Base-by-base conservation (phyloP, 2,797 vertebrate species). In the Glyptemys insculpta region DNA sequence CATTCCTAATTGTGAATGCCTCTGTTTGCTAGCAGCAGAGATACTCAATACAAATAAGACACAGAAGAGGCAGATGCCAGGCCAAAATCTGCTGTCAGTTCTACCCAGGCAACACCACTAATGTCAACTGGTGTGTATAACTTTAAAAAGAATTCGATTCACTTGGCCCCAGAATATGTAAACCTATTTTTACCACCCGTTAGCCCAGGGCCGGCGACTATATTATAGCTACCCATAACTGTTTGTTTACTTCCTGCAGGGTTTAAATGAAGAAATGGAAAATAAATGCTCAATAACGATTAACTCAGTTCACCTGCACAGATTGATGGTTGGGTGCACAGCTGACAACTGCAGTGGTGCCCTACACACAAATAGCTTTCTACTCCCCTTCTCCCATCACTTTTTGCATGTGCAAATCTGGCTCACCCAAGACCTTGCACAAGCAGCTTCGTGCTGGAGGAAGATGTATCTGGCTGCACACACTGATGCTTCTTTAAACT, bases 231-330 rank as follows among this genome's bases (percentile, higher is more conserved):
- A 2, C 54, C 79, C 78, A 14, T 0, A 79, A 93, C 19, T 6
- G 80, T 89, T 92, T 92, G 19, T 95, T 96, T 88, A 95, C 93
- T 97, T 97, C 97, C 96, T 97, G 96, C 83, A 3, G 23, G 0
- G 86, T 1, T 1, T 3, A 88, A 94, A 57, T 37, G 1, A 18
- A 79, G 91, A 50, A 79, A 86, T 47, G 50, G 41, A 92, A 93
- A 96, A 93, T 37, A 95, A 86, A 79, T 53, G 88, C 89, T 72
- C 78, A 90, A 95, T 95, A 97, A 97, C 95, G 95, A 95, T 92
- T 85, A 78, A 78, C 41, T 92, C 50, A 49, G 93, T 96, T 97
- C 97, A 97, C 96, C 96, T 97, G 96, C 97, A 93, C 89, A 87
- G 83, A 62, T 79, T 84, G 85, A 74, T 84, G 95, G 50, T 89